Conservation (phyloP, 2,113 vertebrate species). For the Saiga tatarica region DNA sequence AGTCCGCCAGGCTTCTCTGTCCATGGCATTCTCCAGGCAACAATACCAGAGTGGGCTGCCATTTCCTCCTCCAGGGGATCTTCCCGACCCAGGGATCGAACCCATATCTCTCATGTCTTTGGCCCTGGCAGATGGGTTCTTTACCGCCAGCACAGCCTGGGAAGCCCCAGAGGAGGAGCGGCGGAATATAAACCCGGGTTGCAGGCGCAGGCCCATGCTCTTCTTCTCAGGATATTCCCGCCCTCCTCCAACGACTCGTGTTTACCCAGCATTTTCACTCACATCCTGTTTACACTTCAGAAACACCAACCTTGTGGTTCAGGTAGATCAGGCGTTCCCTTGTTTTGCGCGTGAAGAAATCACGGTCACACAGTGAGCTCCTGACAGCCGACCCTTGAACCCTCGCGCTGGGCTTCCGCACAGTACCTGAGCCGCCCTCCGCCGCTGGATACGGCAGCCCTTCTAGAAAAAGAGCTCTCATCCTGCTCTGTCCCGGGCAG, state of each 20-base stretch:
- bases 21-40: neutral
- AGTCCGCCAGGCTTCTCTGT: neutral
- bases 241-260: neutral
- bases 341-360: neutral
- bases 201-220: neutral
- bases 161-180: neutral
- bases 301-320: neutral
- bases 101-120: neutral
- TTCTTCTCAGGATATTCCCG: neutral
- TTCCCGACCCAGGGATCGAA: neutral
- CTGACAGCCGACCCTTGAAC: neutral
- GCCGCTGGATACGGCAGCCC: neutral
- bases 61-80: neutral
- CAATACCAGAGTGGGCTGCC: neutral
- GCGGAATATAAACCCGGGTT: fast-evolving
- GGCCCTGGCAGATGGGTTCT: neutral
- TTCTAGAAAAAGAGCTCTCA: neutral
- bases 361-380: neutral
- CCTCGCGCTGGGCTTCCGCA: neutral
- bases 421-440: neutral
- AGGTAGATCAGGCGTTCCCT: neutral
- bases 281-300: neutral
- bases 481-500: neutral
- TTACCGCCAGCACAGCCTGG: fast-evolving
- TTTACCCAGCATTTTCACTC: neutral